Percentiles rank a stretch among this genome's conserved stretches.
phyloP scores from a whole-genome alignment of 2,888 invertebrate species.

The Coremacera marginata region DNA sequence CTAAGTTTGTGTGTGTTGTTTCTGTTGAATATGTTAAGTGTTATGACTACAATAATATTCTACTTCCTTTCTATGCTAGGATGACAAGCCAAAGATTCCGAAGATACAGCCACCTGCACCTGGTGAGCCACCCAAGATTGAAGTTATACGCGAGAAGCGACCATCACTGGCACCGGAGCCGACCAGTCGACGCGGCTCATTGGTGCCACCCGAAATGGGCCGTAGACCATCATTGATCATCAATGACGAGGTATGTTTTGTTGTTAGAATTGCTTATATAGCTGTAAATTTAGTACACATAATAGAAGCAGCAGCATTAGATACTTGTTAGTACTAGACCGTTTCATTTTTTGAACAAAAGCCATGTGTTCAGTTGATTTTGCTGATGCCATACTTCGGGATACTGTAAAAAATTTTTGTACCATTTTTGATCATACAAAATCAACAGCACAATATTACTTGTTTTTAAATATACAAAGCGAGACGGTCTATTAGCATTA shows the following conservation, averaged over 20 bases:
- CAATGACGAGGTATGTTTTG: constrained; percentile 87
- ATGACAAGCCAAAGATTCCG: constrained; percentile 71
- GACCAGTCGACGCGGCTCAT: constrained; percentile 83
- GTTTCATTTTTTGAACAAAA: not conserved
- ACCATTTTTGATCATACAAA: too few relatives aligned
- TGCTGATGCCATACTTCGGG: too few relatives aligned
- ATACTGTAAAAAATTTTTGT: too few relatives aligned
- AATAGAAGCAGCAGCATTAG: too few relatives aligned
- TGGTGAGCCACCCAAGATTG: constrained; percentile 82
- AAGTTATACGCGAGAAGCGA: constrained; percentile 86
- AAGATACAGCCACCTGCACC: constrained; percentile 78
- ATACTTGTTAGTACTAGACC: not conserved
- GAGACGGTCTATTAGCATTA: too few relatives aligned
- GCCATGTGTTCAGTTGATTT: not conserved
- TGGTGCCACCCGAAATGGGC: constrained; percentile 89
- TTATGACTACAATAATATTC: not conserved
- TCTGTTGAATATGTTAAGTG: too few relatives aligned
- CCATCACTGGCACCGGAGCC: constrained; percentile 81
- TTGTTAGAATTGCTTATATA: not conserved
- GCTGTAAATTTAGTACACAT: too few relatives aligned
- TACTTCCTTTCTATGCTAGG: constrained; percentile 48
- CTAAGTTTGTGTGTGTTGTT: too few relatives aligned
- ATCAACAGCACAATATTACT: too few relatives aligned
- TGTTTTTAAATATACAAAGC: too few relatives aligned
- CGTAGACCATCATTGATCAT: constrained; percentile 91